Conservation (phyloP, 2,888 invertebrate genomes). For the Spilosoma lubricipeda region DNA sequence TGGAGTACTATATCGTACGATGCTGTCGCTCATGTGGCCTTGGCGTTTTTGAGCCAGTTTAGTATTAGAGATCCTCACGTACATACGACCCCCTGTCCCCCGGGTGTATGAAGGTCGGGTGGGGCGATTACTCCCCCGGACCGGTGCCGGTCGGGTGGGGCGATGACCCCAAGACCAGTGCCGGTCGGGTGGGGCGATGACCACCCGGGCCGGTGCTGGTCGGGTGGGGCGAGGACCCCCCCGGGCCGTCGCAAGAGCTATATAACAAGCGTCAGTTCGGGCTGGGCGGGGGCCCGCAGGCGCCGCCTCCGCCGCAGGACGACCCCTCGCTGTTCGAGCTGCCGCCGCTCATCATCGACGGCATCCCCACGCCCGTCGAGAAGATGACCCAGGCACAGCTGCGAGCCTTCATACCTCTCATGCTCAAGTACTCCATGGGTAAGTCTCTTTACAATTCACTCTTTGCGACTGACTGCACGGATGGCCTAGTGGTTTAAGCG, state of each 20-base stretch:
- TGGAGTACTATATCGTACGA: no score
- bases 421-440: constrained; percentile 99
- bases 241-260: constrained; percentile 18
- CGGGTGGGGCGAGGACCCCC: not conserved
- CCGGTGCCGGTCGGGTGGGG: no score
- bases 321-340: constrained; percentile 97
- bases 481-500: no score
- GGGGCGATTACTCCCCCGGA: no score
- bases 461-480: no score
- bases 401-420: constrained; percentile 98
- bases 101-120: no score
- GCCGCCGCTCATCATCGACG: constrained; percentile 98
- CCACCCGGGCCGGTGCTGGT: not conserved
- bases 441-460: constrained; percentile 42
- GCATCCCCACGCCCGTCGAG: constrained; percentile 98
- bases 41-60: no score
- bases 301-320: constrained; percentile 88
- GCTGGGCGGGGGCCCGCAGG: constrained; percentile 79
- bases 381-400: constrained; percentile 99
- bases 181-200: no score
- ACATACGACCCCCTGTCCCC: not conserved
- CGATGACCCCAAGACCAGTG: no score
- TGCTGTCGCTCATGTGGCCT: no score
- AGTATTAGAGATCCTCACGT: not conserved
- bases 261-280: constrained; percentile 78